Evolutionary conservation across 2,113 vertebrate genomes (phyloP), one percentile per base, ranked within the genome.

Genomic region (Tyrannus savana): DNA sequence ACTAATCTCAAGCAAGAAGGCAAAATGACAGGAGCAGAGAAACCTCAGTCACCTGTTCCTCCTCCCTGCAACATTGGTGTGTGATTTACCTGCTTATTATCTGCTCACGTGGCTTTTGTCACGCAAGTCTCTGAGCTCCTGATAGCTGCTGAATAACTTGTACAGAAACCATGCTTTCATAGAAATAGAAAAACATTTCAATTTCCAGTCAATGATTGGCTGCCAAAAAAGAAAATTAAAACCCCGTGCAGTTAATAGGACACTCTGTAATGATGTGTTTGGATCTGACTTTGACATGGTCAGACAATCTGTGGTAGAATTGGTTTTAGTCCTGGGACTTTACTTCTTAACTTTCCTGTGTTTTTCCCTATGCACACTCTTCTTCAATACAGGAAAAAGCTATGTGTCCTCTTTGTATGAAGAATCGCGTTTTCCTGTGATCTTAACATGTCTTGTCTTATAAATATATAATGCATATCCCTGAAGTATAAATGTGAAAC

Each of bases 81-180:
- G 2, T 89, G 64, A 52, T 91, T 89, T 85, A 95, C 73, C 93
- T 79, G 50, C 55, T 93, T 88, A 80, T 42, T 62, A 90, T 30
- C 79, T 30, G 24, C 56, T 90, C 46, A 91, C 3, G 0, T 35
- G 78, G 87, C 83, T 93, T 95, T 8, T 86, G 69, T 92, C 85
- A 83, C 15, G 31, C 78, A 88, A 90, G 42, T 55, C 42, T 83
- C 60, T 67, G 31, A 79, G 47, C 30, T 81, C 39, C 60, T 74
- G 12, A 33, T 11, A 88, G 74, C n/a, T 85, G 30, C 71, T 84
- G 44, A 88, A 44, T 55, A 81, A 90, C 88, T 28, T 72, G 28
- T 27, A 71, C 4, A 80, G 55, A 86, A 87, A 91, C n/a, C 5
- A 35, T 3, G 9, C 23, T 60, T 72, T 14, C 53, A 60, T 1